These are phyloP conservation scores for Aselliscus stoliczkanus DNA, from an alignment of 2,797 vertebrate genomes.

Conservation along the genomic window DNA sequence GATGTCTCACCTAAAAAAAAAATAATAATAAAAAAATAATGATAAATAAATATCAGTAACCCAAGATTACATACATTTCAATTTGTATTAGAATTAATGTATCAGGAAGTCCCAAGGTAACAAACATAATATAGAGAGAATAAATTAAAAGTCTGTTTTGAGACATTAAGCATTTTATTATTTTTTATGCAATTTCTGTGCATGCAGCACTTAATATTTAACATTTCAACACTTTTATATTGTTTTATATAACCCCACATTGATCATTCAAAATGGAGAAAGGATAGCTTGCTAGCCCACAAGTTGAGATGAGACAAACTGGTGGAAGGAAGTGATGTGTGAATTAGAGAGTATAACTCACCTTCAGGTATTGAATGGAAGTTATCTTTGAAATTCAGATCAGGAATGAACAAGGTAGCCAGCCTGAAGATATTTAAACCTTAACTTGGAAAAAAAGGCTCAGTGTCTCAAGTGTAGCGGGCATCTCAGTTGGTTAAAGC, in stretches of 20 bases:
- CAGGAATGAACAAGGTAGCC: not conserved
- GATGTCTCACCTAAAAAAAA: no score
- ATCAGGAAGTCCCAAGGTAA: not conserved
- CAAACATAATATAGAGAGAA: not conserved
- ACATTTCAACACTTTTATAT: not conserved
- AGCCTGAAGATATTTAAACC: not conserved
- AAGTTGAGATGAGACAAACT: not conserved
- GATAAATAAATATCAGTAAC: not conserved
- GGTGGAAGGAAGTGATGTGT: not conserved
- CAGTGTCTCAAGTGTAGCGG: not conserved
- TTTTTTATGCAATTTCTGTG: not conserved
- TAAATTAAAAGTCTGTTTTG: not conserved
- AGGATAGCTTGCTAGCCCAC: not conserved
- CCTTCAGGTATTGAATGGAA: not conserved
- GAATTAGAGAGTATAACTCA: not conserved
- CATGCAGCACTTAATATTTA: not conserved
- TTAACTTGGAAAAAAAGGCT: not conserved
- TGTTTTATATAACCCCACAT: not conserved
- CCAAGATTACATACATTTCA: not conserved
- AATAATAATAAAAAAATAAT: no score
- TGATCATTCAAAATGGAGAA: not conserved
- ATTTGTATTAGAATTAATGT: not conserved
- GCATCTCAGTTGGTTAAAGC: not conserved
- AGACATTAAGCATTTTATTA: not conserved
- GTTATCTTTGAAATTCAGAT: not conserved